phyloP scores from a whole-genome alignment of 2,888 invertebrate genomes.

The Hetaerina titia region DNA sequence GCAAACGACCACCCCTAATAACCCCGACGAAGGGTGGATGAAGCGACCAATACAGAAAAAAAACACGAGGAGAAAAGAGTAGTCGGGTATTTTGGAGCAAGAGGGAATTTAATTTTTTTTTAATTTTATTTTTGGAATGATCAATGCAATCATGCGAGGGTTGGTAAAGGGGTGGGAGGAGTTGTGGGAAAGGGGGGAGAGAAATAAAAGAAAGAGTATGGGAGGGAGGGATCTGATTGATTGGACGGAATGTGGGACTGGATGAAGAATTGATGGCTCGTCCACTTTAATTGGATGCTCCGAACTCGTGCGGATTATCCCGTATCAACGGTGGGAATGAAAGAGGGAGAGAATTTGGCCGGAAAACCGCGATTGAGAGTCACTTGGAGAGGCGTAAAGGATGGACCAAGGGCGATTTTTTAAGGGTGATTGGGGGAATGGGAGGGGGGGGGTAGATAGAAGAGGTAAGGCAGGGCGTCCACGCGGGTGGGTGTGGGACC shows the following conservation, averaged over 20 bases:
- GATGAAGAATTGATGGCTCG: constrained; percentile 3
- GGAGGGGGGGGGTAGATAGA: neutral
- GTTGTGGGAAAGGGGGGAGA: too few relatives aligned
- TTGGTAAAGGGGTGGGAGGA: too few relatives aligned
- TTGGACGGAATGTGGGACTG: neutral
- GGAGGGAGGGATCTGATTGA: neutral
- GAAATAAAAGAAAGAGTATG: neutral
- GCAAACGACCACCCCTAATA: too few relatives aligned
- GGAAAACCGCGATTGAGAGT: neutral
- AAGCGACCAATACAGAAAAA: too few relatives aligned
- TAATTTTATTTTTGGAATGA: too few relatives aligned
- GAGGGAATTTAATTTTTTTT: too few relatives aligned
- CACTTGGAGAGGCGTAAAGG: neutral
- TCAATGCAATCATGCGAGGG: too few relatives aligned
- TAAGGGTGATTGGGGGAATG: neutral
- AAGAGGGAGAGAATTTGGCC: neutral
- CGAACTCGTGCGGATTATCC: neutral
- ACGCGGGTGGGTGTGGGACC: neutral
- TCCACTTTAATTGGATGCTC: neutral
- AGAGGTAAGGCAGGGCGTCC: neutral
- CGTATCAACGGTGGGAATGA: neutral
- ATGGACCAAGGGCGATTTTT: neutral
- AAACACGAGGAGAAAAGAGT: too few relatives aligned
- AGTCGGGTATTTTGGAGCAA: too few relatives aligned
- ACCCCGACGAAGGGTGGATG: too few relatives aligned